These are phyloP conservation scores for Mongoloraphidia duomilia DNA, from an alignment of 2,888 invertebrate genomes.

Conservation along the genomic window DNA sequence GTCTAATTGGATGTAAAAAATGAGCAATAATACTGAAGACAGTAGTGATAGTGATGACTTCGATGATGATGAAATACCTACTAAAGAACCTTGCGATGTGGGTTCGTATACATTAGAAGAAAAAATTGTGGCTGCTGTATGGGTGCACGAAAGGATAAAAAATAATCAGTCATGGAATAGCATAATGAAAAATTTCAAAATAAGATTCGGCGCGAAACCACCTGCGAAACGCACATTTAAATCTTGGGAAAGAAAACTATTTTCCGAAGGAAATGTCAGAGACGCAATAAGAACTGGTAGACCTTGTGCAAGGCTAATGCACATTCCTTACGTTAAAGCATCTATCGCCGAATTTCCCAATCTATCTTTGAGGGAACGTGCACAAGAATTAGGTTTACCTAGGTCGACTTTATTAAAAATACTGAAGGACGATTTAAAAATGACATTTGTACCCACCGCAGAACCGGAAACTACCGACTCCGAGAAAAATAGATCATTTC, in stretches of 20 bases:
- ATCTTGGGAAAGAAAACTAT: constrained; percentile 30
- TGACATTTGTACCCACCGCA: constrained; percentile 18
- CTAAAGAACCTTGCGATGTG: background rate
- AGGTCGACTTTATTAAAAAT: constrained; percentile 30
- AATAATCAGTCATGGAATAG: constrained; percentile 25
- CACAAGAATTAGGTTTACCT: constrained; percentile 26
- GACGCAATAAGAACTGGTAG: constrained; percentile 30
- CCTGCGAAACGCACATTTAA: constrained; percentile 21
- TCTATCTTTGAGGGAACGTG: constrained; percentile 30
- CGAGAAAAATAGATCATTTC: background rate
- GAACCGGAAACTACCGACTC: background rate
- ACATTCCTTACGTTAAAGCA: constrained; percentile 27
- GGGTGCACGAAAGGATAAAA: constrained; percentile 33
- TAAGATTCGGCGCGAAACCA: constrained; percentile 29
- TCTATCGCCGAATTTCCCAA: constrained; percentile 27
- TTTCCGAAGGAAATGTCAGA: constrained; percentile 29
- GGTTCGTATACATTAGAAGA: constrained; percentile 28
- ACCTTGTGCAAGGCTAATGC: constrained; percentile 23
- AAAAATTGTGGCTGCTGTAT: constrained; percentile 32
- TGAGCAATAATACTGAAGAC: background rate
- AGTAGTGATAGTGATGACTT: background rate
- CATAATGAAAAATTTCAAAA: constrained; percentile 30
- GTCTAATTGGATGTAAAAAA: background rate
- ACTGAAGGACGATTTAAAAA: constrained; percentile 25
- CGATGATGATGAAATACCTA: background rate